A percentile compares a stretch with the other conserved stretches of the same genome.
Evolutionary conservation across 2,888 invertebrate species (phyloP).

Genomic region (Dynastes tityus): DNA sequence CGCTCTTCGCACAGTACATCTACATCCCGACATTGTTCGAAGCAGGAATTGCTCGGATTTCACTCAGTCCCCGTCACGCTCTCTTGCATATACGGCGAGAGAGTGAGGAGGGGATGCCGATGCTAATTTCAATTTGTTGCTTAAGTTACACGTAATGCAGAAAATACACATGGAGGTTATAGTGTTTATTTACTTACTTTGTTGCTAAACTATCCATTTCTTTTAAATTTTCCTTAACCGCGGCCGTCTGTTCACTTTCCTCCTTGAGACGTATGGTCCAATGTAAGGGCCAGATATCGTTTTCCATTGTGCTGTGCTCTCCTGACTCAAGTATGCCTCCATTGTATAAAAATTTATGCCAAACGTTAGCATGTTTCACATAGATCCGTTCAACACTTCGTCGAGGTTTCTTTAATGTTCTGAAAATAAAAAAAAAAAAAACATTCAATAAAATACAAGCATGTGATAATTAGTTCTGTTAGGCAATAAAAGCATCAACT

Average conservation of each 20-base stretch:
- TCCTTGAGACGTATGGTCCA: conserved; percentile 71
- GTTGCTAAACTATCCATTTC: conserved; percentile 69
- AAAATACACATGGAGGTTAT: too few relatives aligned
- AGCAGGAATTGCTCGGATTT: too few relatives aligned
- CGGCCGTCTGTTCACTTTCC: conserved; percentile 63
- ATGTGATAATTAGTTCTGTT: too few relatives aligned
- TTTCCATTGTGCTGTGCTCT: conserved; percentile 60
- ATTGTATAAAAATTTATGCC: conserved; percentile 67
- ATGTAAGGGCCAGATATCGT: conserved; percentile 72
- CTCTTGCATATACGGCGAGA: too few relatives aligned
- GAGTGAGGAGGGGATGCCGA: too few relatives aligned
- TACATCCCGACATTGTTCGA: too few relatives aligned
- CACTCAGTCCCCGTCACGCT: too few relatives aligned
- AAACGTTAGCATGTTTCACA: conserved; percentile 64
- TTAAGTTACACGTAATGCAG: too few relatives aligned
- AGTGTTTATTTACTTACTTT: conserved; percentile 67
- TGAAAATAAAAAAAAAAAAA: conserved; percentile 36
- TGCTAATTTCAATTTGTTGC: too few relatives aligned
- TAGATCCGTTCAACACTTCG: conserved; percentile 66
- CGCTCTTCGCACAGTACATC: too few relatives aligned
- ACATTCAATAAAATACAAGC: not conserved
- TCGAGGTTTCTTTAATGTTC: conserved; percentile 67
- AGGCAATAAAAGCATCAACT: too few relatives aligned
- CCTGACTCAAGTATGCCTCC: conserved; percentile 66
- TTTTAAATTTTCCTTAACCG: conserved; percentile 69